Evolutionary conservation across 2,113 vertebrate genomes (phyloP).

Genomic region (Xiphorhynchus elegans): DNA sequence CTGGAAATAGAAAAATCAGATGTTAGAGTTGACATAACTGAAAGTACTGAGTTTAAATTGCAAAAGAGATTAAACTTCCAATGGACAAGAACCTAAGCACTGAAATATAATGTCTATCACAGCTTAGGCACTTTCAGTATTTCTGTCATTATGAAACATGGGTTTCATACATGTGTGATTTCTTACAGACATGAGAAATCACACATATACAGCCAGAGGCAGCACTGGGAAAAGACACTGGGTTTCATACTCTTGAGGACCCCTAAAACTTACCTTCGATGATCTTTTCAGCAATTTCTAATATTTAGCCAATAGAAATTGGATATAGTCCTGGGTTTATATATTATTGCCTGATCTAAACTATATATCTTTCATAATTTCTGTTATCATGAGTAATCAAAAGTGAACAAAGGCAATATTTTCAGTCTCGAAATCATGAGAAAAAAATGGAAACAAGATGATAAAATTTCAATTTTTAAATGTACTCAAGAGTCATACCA

Average conservation of each 20-base stretch:
- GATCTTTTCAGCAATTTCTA: not conserved
- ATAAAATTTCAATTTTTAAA: not conserved
- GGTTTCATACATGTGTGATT: not conserved
- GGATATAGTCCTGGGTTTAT: not conserved
- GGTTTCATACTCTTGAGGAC: not conserved
- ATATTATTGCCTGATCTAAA: not conserved
- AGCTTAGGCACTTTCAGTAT: not conserved
- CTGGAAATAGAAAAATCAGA: not conserved
- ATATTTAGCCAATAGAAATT: not conserved
- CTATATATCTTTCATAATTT: not conserved
- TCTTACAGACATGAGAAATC: not conserved
- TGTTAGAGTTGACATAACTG: not conserved
- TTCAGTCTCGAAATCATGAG: not conserved
- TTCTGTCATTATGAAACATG: not conserved
- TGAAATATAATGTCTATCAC: not conserved
- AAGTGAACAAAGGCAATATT: not conserved
- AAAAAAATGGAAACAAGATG: not conserved
- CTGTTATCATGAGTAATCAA: not conserved
- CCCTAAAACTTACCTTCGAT: not conserved
- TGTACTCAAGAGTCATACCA: not conserved
- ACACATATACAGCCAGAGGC: not conserved
- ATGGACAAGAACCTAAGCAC: not conserved
- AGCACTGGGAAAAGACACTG: accelerated
- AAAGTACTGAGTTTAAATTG: not conserved
- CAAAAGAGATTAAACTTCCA: not conserved